A percentile compares a stretch with the other conserved stretches of the same genome.
These are phyloP conservation scores for Brachystomella parvula DNA, from an alignment of 1,140 invertebrate species.

Conservation along the genomic window DNA sequence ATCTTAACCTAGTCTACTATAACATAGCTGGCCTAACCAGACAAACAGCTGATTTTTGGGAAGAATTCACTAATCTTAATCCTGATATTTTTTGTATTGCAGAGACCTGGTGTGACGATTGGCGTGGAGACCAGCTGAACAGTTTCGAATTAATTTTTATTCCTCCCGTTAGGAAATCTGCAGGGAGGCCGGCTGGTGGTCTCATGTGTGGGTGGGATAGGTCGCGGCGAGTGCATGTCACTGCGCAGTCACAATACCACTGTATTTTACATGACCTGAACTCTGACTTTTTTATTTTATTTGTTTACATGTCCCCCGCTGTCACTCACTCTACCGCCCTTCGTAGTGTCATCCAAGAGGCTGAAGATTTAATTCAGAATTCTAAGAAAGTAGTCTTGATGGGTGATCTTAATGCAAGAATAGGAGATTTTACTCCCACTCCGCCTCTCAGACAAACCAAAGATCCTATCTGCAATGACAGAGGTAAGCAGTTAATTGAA, in stretches of 20 bases:
- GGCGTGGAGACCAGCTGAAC: too few relatives aligned
- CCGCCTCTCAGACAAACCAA: not conserved
- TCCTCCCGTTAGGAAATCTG: not conserved
- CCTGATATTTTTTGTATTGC: too few relatives aligned
- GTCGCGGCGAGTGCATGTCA: too few relatives aligned
- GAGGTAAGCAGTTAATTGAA: not conserved
- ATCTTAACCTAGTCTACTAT: too few relatives aligned
- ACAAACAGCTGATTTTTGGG: too few relatives aligned
- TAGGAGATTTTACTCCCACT: not conserved
- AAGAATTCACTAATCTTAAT: too few relatives aligned
- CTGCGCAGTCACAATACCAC: too few relatives aligned
- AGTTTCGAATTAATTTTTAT: not conserved
- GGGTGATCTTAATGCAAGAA: not conserved
- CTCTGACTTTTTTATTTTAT: not conserved
- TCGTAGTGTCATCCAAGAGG: too few relatives aligned
- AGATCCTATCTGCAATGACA: not conserved
- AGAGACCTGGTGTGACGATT: too few relatives aligned
- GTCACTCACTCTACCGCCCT: too few relatives aligned
- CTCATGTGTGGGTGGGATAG: not conserved
- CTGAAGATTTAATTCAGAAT: not conserved
- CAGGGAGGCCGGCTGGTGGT: not conserved
- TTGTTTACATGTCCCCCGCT: not conserved
- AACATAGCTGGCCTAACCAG: too few relatives aligned
- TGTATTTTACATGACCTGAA: not conserved
- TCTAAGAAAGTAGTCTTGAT: not conserved